These are phyloP conservation scores for Pyrocephalus nanus DNA, from an alignment of 2,797 vertebrate species.

Conservation along the genomic window DNA sequence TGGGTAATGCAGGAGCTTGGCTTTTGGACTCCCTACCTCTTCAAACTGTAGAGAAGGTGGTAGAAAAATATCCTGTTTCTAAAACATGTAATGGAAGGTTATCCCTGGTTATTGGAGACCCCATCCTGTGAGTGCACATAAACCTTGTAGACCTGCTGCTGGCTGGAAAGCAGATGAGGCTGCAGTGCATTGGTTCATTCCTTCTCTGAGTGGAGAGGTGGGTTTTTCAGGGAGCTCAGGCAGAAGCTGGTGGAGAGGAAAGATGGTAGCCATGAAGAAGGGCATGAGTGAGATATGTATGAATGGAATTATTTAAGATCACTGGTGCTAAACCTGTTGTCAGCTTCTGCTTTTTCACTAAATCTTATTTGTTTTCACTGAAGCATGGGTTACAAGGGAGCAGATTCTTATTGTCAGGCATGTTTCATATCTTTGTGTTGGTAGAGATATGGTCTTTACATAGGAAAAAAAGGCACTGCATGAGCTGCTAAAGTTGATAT, in stretches of 20 bases:
- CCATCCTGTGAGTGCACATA: not conserved
- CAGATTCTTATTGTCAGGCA: constrained; percentile 32
- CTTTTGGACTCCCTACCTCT: not conserved
- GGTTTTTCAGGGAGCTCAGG: not conserved
- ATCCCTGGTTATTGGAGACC: not conserved
- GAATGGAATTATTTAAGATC: not conserved
- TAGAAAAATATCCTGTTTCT: not conserved
- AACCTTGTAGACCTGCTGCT: not conserved
- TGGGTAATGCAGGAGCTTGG: not conserved
- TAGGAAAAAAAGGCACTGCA: constrained; percentile 33
- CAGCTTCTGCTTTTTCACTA: constrained; percentile 59
- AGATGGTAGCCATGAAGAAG: not conserved
- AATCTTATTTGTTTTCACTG: constrained; percentile 62
- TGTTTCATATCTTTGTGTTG: constrained; percentile 44
- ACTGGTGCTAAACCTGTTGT: constrained; percentile 3
- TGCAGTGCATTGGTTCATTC: not conserved
- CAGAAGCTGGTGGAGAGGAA: not conserved
- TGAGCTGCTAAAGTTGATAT: constrained; percentile 64
- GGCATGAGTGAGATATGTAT: not conserved
- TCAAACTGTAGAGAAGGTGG: not conserved
- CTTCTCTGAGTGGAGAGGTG: not conserved
- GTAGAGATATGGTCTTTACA: not conserved
- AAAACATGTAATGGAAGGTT: not conserved
- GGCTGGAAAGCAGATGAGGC: not conserved
- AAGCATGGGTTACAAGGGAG: constrained; percentile 66